phyloP scores from a whole-genome alignment of 2,888 invertebrate species.

The Dendrolimus pini region DNA sequence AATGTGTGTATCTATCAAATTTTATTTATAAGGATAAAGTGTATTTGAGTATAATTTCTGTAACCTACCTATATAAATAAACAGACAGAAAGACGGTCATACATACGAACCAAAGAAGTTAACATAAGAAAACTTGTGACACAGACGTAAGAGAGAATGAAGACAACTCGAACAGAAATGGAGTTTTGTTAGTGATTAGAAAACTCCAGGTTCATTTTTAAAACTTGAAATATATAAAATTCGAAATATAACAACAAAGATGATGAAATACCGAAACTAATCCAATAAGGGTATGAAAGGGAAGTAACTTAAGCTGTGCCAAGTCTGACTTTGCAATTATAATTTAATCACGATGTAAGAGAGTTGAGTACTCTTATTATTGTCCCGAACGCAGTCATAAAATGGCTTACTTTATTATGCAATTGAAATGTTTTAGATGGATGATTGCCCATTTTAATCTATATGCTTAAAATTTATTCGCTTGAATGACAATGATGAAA shows the following conservation, averaged over 20 bases:
- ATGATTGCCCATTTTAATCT: not conserved
- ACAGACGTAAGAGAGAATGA: no score
- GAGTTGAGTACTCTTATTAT: conserved; percentile 47
- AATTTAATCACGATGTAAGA: conserved; percentile 67
- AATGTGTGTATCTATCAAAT: no score
- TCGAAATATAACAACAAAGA: conserved; percentile 21
- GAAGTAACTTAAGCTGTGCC: conserved; percentile 38
- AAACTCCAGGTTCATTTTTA: no score
- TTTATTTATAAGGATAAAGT: no score
- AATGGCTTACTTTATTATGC: conserved; percentile 22
- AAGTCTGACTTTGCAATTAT: conserved; percentile 64
- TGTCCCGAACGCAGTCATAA: conserved; percentile 47
- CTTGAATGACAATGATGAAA: not conserved
- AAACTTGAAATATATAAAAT: no score
- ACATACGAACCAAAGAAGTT: no score
- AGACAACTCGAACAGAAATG: no score
- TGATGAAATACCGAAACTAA: conserved; percentile 36
- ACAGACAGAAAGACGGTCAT: no score
- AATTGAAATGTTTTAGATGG: not conserved
- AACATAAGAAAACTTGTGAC: no score
- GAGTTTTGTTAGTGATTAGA: no score
- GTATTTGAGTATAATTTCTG: no score
- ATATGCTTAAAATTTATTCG: not conserved
- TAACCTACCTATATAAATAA: no score
- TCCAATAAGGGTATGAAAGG: conserved; percentile 33